phyloP scores from a whole-genome alignment of 2,888 invertebrate species.

The Lepeophtheirus nordmannii region DNA sequence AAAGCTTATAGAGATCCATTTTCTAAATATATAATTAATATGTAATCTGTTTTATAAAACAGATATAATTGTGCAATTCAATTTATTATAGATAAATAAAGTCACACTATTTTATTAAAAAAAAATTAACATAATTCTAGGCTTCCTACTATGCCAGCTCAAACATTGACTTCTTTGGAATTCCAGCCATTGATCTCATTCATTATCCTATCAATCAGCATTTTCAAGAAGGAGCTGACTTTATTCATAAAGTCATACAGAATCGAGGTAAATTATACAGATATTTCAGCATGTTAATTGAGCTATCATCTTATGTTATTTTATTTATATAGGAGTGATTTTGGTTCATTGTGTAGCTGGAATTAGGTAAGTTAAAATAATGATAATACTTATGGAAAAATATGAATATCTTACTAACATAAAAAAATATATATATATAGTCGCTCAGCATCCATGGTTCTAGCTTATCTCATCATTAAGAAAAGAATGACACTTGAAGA shows the following conservation, averaged over 20 bases:
- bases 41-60: no score
- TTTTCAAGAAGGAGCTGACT: constrained; percentile 35
- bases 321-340: constrained; percentile 1
- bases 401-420: not conserved
- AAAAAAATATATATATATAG: constrained; percentile 3
- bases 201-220: constrained; percentile 34
- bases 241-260: constrained; percentile 30
- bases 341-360: constrained; percentile 21
- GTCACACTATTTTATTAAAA: no score
- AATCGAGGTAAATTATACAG: constrained; percentile 7
- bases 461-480: constrained; percentile 20
- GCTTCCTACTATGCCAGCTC: constrained; percentile 31
- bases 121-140: no score
- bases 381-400: no score
- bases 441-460: constrained; percentile 16
- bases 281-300: no score
- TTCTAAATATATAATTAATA: no score
- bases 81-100: no score
- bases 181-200: constrained; percentile 36
- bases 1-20: no score
- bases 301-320: not conserved
- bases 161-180: constrained; percentile 34
- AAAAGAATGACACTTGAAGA: constrained; percentile 10
- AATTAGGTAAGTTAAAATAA: constrained; percentile 2
- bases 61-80: no score